These are phyloP conservation scores for Phania funesta DNA, from an alignment of 2,888 invertebrate genomes.

Conservation along the genomic window DNA sequence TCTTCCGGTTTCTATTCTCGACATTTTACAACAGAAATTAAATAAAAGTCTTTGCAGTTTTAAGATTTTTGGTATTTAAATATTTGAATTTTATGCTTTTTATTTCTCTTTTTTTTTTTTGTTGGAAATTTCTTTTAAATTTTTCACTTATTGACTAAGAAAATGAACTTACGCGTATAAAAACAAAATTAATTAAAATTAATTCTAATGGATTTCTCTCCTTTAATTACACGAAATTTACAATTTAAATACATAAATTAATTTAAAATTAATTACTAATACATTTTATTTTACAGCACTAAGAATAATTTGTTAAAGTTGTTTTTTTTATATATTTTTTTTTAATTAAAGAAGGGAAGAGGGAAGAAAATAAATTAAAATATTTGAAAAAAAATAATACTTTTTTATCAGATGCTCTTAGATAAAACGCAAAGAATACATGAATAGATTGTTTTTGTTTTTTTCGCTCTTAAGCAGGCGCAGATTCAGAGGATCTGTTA, in stretches of 20 bases:
- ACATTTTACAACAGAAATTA: no score
- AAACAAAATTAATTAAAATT: conserved; percentile 37
- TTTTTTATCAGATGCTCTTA: conserved; percentile 62
- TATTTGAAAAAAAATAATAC: conserved; percentile 52
- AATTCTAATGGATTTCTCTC: not conserved
- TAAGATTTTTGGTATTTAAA: conserved; percentile 65
- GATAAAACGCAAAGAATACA: conserved; percentile 1
- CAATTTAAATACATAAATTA: conserved; percentile 21
- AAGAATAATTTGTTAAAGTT: conserved; percentile 11
- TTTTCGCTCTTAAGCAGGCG: not conserved
- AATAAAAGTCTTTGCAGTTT: conserved; percentile 3
- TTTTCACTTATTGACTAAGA: conserved; percentile 34
- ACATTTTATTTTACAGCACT: conserved; percentile 4
- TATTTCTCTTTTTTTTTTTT: conserved; percentile 35
- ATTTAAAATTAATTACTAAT: not conserved
- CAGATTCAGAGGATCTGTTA: no score
- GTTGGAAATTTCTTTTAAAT: conserved; percentile 12
- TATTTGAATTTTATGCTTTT: conserved; percentile 46
- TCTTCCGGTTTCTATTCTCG: no score
- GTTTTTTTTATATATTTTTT: conserved; percentile 9
- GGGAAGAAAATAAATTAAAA: conserved; percentile 5
- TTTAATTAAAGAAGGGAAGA: not conserved
- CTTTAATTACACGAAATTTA: conserved; percentile 18
- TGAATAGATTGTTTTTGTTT: not conserved
- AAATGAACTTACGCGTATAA: conserved; percentile 45